Evolutionary conservation across 1,140 invertebrate genomes (phyloP).

Genomic region (Coptotermes formosanus): DNA sequence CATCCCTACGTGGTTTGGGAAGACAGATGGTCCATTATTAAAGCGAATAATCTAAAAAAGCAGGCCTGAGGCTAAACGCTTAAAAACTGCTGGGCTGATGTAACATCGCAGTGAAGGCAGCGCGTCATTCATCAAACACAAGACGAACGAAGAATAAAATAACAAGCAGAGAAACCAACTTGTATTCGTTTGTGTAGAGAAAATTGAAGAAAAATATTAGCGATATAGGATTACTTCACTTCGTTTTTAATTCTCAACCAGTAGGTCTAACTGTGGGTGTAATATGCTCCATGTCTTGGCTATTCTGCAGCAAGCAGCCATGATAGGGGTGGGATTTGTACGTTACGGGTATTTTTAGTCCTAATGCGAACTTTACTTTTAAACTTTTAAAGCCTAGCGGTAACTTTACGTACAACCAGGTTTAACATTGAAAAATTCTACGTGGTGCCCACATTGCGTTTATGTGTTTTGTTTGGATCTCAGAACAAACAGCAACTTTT

Average conservation of each 20-base stretch:
- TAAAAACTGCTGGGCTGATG: neutral
- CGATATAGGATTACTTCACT: neutral
- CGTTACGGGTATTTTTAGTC: neutral
- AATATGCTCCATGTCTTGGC: neutral
- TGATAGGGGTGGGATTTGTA: neutral
- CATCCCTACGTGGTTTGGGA: slow-evolving; percentile 7
- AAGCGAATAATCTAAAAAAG: slow-evolving; percentile 2
- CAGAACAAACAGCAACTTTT: too few species aligned
- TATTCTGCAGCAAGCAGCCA: neutral
- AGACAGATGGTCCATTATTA: neutral
- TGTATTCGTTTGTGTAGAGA: neutral
- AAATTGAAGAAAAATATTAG: slow-evolving; percentile 29
- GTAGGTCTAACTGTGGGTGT: neutral
- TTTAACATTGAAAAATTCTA: too few species aligned
- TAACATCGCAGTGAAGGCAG: neutral
- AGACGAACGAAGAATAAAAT: neutral
- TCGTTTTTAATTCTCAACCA: neutral
- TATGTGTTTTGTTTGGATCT: too few species aligned
- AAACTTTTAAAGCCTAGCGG: too few species aligned
- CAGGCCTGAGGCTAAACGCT: neutral
- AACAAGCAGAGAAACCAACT: neutral
- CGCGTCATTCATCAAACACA: neutral
- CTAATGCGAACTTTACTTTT: neutral
- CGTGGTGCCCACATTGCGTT: too few species aligned
- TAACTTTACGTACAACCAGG: too few species aligned